These are phyloP conservation scores for Myrmecobius fasciatus DNA, from an alignment of 2,113 vertebrate species.

Conservation along the genomic window DNA sequence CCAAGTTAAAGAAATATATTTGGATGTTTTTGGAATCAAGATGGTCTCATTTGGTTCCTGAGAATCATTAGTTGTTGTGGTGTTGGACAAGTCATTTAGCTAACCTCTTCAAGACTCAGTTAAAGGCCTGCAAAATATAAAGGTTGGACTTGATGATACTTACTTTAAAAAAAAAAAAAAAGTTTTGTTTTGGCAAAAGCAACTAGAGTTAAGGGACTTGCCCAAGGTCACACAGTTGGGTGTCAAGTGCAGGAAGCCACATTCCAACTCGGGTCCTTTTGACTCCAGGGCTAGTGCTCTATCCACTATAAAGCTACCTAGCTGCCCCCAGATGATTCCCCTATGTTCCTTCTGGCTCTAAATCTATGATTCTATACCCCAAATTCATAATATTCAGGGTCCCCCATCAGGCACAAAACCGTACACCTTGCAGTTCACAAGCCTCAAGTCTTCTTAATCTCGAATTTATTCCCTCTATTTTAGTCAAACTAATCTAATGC, in stretches of 20 bases:
- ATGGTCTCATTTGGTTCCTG: not conserved
- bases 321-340: too few species aligned
- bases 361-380: not conserved
- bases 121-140: conserved; percentile 23
- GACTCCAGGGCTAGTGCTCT: too few species aligned
- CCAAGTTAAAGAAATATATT: not conserved
- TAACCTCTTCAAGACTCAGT: conserved; percentile 21
- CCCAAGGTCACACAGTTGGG: too few species aligned
- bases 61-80: not conserved
- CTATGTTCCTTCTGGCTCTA: conserved; percentile 3
- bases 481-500: conserved; percentile 20
- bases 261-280: too few species aligned
- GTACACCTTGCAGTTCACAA: not conserved
- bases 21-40: not conserved
- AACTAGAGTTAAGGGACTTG: too few species aligned
- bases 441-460: conserved; percentile 18
- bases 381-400: conserved; percentile 15
- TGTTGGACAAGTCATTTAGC: conserved; percentile 1
- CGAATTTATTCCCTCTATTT: not conserved
- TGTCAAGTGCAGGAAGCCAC: too few species aligned
- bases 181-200: too few species aligned
- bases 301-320: too few species aligned
- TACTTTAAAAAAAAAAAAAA: too few species aligned
- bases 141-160: not conserved
- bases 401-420: not conserved